These are phyloP conservation scores for Podabrus alpinus DNA, from an alignment of 2,888 invertebrate species.

Conservation along the genomic window DNA sequence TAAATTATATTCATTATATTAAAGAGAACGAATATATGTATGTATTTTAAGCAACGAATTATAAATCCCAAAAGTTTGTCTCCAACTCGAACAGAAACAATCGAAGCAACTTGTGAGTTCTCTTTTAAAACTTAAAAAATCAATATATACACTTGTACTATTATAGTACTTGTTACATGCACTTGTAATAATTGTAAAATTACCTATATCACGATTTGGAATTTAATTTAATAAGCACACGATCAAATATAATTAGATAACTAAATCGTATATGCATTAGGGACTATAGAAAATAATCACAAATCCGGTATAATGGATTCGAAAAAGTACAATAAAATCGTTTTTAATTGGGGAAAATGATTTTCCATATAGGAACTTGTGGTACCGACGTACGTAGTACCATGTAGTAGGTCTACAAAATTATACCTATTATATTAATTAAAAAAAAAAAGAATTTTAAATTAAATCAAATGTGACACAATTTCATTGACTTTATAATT, in stretches of 20 bases:
- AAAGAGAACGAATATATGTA: slow-evolving; percentile 22
- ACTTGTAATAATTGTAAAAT: not conserved
- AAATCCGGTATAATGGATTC: not conserved
- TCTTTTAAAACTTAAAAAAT: not conserved
- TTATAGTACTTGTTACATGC: not conserved
- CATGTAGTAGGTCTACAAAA: too few species aligned
- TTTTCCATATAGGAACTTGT: too few species aligned
- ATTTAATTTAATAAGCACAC: slow-evolving; percentile 13
- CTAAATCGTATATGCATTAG: not conserved
- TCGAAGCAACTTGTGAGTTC: not conserved
- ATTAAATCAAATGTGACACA: not conserved
- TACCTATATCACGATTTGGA: slow-evolving; percentile 11
- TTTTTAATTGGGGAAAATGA: too few species aligned
- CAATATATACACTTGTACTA: not conserved
- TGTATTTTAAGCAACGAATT: slow-evolving; percentile 12
- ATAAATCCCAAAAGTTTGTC: not conserved
- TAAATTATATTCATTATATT: slow-evolving; percentile 24
- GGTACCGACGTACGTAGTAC: too few species aligned
- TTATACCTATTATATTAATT: too few species aligned
- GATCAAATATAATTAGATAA: not conserved
- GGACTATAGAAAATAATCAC: not conserved
- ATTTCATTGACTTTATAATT: not conserved
- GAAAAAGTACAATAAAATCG: too few species aligned
- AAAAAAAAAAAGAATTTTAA: not conserved
- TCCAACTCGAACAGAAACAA: not conserved